Conservation (phyloP, 2,113 vertebrate genomes). For the Corythornis cristatus region DNA sequence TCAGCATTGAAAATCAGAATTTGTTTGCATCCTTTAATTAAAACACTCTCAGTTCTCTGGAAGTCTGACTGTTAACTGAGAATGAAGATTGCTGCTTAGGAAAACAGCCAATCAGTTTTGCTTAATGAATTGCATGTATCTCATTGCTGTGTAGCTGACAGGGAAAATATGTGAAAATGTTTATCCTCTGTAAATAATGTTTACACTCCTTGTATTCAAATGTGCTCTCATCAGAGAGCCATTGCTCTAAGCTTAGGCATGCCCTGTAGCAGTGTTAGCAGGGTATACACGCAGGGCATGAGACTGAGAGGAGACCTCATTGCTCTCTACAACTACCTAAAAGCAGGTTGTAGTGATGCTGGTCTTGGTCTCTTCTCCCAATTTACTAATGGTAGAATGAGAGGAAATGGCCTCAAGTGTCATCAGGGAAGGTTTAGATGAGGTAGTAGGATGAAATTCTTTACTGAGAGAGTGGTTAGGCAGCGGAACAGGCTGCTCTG, state of each 20-base stretch:
- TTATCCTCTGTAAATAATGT: not conserved
- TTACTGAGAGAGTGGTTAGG: too few species aligned
- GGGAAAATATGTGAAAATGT: not conserved
- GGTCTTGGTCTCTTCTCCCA: too few species aligned
- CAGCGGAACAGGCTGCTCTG: too few species aligned
- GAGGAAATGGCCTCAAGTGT: too few species aligned
- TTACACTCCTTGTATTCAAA: accelerated
- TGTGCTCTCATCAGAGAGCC: not conserved
- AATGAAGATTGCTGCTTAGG: constrained; percentile 5
- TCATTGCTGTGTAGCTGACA: not conserved
- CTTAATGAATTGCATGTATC: constrained; percentile 18
- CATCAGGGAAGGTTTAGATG: too few species aligned
- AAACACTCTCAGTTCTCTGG: not conserved
- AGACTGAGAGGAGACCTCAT: too few species aligned
- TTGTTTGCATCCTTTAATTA: constrained; percentile 19
- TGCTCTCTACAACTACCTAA: too few species aligned
- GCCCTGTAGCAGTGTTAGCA: not conserved
- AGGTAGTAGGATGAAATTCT: too few species aligned
- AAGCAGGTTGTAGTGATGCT: too few species aligned
- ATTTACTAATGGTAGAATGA: too few species aligned
- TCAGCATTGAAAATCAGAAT: not conserved
- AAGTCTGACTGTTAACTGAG: constrained; percentile 32
- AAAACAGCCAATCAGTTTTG: constrained; percentile 15
- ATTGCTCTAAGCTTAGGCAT: not conserved
- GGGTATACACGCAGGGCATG: not conserved